phyloP scores from a whole-genome alignment of 2,797 vertebrate species.

The Gila robusta region DNA sequence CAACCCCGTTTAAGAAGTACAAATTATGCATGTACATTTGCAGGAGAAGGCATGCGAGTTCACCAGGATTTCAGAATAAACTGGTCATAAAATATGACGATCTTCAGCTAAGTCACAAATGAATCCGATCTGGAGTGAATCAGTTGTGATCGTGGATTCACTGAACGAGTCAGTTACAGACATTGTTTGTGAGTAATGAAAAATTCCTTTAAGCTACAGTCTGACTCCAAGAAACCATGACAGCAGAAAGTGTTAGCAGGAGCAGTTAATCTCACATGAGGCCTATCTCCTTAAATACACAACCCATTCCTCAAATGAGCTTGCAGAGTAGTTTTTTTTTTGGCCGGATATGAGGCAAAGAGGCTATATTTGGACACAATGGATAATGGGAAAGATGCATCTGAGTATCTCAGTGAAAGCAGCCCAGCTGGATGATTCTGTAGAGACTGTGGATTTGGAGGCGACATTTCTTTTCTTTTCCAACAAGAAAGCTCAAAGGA shows the following conservation, averaged over 20 bases:
- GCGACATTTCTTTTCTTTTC: background rate
- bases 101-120: background rate
- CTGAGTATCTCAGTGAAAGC: conserved; percentile 25
- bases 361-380: conserved; percentile 42
- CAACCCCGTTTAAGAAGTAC: background rate
- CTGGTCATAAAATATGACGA: background rate
- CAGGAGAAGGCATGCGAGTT: background rate
- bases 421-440: conserved; percentile 39
- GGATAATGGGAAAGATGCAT: conserved; percentile 14
- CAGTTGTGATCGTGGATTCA: background rate
- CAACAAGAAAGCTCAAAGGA: conserved; percentile 35
- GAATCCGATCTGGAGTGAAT: conserved; percentile 2
- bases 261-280: conserved; percentile 38
- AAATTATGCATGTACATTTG: background rate
- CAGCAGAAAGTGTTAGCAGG: conserved; percentile 23
- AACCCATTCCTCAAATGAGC: conserved; percentile 37
- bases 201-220: background rate
- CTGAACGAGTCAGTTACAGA: background rate
- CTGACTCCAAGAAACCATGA: conserved; percentile 20
- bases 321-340: background rate
- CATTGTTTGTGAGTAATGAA: background rate
- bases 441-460: conserved; percentile 23
- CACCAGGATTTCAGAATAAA: background rate
- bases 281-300: conserved; percentile 38
- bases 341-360: conserved; percentile 35